These are phyloP conservation scores for Hippoglossus hippoglossus DNA, from an alignment of 2,797 vertebrate species.

Conservation along the genomic window DNA sequence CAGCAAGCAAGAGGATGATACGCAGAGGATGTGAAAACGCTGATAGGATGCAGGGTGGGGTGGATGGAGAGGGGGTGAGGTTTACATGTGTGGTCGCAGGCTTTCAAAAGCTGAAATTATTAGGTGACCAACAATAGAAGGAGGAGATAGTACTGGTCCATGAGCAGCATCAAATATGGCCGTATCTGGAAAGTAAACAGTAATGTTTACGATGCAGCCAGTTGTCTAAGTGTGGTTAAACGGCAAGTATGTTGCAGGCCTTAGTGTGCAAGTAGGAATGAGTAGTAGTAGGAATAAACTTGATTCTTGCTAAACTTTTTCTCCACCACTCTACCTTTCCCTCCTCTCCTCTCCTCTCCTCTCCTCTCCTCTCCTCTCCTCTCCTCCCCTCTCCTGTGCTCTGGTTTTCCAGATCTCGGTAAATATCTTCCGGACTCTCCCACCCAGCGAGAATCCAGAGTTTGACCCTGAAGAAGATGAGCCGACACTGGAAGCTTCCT, in stretches of 20 bases:
- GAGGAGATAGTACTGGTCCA: background rate
- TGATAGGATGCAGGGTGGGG: constrained; percentile 54
- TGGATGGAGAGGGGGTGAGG: constrained; percentile 15
- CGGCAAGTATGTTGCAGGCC: no score
- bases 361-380: background rate
- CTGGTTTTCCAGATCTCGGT: constrained; percentile 87
- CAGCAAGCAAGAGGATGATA: constrained; percentile 68
- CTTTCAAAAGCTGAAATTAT: background rate
- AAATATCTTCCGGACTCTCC: constrained; percentile 94
- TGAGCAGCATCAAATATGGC: background rate
- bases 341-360: background rate
- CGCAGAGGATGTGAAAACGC: constrained; percentile 88
- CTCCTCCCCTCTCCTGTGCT: no score
- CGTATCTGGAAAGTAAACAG: background rate
- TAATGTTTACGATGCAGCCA: no score
- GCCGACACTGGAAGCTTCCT: constrained; percentile 93
- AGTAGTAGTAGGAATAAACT: background rate
- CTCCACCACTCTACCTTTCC: background rate
- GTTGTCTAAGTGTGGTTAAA: no score
- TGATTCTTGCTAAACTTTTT: constrained; percentile 5
- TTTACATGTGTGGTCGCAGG: constrained; percentile 18
- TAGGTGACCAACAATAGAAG: background rate
- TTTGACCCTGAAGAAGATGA: constrained; percentile 96
- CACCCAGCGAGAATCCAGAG: constrained; percentile 94
- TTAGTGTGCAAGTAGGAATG: no score